Evolutionary conservation across 1,140 invertebrate species (phyloP), one percentile per base, ranked within the genome.

Genomic region (Monochamus saltuarius): DNA sequence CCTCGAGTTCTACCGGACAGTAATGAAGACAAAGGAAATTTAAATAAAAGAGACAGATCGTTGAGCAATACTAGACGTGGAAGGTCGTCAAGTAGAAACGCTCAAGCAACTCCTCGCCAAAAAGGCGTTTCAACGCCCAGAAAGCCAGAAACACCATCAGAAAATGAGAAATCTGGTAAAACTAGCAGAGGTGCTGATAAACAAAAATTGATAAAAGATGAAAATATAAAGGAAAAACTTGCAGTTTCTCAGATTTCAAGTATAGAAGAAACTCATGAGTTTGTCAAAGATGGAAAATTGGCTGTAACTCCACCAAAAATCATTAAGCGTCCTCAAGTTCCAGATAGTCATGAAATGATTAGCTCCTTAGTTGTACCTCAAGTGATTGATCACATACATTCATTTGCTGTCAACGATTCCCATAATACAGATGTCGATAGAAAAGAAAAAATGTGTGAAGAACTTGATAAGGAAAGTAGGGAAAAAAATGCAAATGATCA

Each of bases 51-150:
- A 16, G 11, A 13, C n/a, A 47, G 19, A 47, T 19, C 46, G 11
- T 29, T 47, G 13, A 16, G 13, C 22, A 13, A 13, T 16, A 47
- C 11, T 4, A 40, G 39, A 13, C 11, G 46, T n/a, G 22, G 46
- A 19, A 13, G 14, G 10, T n/a, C 16, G 9, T 19, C 47, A 9
- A 29, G 22, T 19, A 35, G 22, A 50, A 8, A 8, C 9, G 29
- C n/a, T 34, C 13, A 50, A 29, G 29, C 9, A 50, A 29, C 47
- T 42, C 39, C 39, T 42, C 39, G 16, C n/a, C n/a, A 42, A 42
- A 16, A 29, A 19, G 13, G 29, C 9, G 17, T 19, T 10, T 13
- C 47, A 16, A 35, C 14, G 10, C 14, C 16, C 10, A 22, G 13
- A 50, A 50, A 50, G 14, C 16, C 16, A 29, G 47, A 50, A 50